Base-by-base conservation (phyloP, 2,888 invertebrate species). In the Chirona hameri region DNA sequence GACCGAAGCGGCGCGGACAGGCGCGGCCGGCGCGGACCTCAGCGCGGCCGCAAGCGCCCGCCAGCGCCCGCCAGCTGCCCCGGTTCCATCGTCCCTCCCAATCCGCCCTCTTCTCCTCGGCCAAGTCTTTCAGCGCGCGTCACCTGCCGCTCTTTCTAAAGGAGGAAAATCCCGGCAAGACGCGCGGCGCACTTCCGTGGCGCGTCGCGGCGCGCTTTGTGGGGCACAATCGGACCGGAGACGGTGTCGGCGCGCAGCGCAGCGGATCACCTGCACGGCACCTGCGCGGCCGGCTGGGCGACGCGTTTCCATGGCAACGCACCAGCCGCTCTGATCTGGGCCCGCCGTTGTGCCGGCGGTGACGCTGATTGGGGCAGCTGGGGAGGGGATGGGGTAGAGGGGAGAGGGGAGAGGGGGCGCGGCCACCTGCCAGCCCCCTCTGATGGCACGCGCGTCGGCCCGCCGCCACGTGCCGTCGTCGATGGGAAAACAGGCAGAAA, bases 301-400 rank as follows among this genome's bases (percentile, higher is more conserved):
- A n/a, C 65, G 15, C 52, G 52, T 52, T 52, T 3, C 65, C 27
- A 65, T 65, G 65, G 65, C 27, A 27, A 65, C 65, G 65, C 65
- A 24, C 57, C 57, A 21, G 24, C 24, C 57, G 65, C 65, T 24
- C 65, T n/a, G n/a, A 65, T 65, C 65, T n/a, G n/a, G 27, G n/a
- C 65, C 39, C 21, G n/a, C 65, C 65, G n/a, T 65, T 65, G 27
- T 65, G 57, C 21, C 57, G 57, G 21, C 18, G 1, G n/a, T n/a
- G 65, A n/a, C 65, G n/a, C 65, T 65, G 65, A 65, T 65, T 65
- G 65, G n/a, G 65, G 65, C 65, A 65, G 65, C 52, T 52, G 52
- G 52, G 12, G 18, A 12, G 18, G 52, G 18, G 52, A 52, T 4
- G 52, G 48, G 48, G 12, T 7, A 7, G 48, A 12, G 12, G 15